phyloP scores from a whole-genome alignment of 2,888 invertebrate species.

The Odontomyia ornata region DNA sequence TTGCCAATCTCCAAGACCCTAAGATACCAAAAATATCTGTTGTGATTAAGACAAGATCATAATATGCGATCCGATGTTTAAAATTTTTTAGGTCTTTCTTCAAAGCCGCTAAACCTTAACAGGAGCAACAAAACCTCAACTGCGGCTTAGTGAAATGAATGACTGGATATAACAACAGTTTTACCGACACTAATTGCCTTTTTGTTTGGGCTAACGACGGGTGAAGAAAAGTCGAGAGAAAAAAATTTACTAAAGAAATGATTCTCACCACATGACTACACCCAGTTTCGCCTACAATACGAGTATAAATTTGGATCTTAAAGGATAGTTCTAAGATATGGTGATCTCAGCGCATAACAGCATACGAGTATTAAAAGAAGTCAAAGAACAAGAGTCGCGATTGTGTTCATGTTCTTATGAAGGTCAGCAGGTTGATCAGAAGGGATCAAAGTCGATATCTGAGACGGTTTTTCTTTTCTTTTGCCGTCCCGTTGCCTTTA shows the following conservation, averaged over 20 bases:
- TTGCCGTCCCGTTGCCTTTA: slow-evolving; percentile 27
- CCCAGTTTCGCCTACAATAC: slow-evolving; percentile 9
- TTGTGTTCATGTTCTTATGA: slow-evolving; percentile 2
- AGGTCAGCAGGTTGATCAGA: slow-evolving; percentile 35
- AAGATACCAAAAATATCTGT: slow-evolving; percentile 12
- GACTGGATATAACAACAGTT: slow-evolving; percentile 21
- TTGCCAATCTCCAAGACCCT: background rate
- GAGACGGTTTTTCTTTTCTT: background rate
- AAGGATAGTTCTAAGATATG: background rate
- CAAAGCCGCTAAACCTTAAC: background rate
- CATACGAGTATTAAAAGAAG: background rate
- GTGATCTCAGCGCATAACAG: background rate
- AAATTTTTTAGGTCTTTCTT: background rate
- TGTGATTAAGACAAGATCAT: slow-evolving; percentile 22
- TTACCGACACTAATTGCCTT: slow-evolving; percentile 42
- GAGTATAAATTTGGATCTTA: background rate
- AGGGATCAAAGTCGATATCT: slow-evolving; percentile 9
- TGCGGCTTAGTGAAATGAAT: background rate
- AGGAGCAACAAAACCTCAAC: no score
- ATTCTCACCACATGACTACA: slow-evolving; percentile 5
- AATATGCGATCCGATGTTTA: background rate
- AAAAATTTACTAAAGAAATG: background rate
- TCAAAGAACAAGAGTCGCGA: background rate
- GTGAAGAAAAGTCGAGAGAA: no score
- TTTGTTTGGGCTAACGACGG: slow-evolving; percentile 18